Conservation (phyloP, 2,113 vertebrate species). For the Gasterosteus nipponicus region DNA sequence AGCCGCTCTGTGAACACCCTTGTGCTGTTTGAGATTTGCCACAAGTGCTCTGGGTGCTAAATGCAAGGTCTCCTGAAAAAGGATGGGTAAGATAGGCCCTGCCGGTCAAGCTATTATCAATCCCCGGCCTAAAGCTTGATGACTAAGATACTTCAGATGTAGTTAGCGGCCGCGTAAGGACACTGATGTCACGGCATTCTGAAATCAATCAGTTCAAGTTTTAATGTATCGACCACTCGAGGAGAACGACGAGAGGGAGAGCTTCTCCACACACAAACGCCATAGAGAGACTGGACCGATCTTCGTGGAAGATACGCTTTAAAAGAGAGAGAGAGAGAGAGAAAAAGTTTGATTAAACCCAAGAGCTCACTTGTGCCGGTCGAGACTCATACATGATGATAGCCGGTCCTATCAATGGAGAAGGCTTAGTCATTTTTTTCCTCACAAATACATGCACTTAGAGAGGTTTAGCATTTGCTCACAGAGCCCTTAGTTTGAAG, state of each 20-base stretch:
- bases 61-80: conserved; percentile 82
- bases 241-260: conserved; percentile 70
- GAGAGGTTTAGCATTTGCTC: conserved; percentile 65
- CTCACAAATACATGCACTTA: conserved; percentile 67
- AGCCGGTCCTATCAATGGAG: conserved; percentile 59
- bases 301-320: conserved; percentile 79
- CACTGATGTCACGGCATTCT: conserved; percentile 79
- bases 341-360: conserved; percentile 85
- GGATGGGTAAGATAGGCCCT: conserved; percentile 83
- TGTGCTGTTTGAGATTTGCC: conserved; percentile 80
- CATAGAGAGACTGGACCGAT: conserved; percentile 70
- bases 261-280: conserved; percentile 79
- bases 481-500: conserved; percentile 59
- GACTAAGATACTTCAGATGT: conserved; percentile 83
- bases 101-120: conserved; percentile 86
- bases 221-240: conserved; percentile 84
- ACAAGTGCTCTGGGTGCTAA: conserved; percentile 79
- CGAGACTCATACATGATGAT: conserved; percentile 69
- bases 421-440: conserved; percentile 68
- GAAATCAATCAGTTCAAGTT: conserved; percentile 86
- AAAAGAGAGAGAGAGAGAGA: background rate
- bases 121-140: conserved; percentile 80
- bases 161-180: conserved; percentile 76
- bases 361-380: conserved; percentile 74
- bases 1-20: conserved; percentile 80